A percentile compares a stretch with the other conserved stretches of the same genome.
Evolutionary conservation across 2,888 invertebrate species (phyloP).

Genomic region (Drymonia ruficornis): DNA sequence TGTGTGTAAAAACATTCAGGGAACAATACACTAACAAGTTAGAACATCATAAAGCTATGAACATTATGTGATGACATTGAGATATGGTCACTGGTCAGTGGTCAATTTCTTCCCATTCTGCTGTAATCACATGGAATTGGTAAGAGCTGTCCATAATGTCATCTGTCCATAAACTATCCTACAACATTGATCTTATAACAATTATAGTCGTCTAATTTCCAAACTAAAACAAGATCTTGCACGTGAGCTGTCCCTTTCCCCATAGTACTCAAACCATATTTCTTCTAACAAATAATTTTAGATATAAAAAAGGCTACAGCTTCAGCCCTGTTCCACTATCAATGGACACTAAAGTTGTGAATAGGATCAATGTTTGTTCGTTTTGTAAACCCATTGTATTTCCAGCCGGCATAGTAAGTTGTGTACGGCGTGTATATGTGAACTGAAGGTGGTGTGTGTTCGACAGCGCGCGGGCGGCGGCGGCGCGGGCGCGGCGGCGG

Average conservation of each 20-base stretch:
- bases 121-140: background rate
- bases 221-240: background rate
- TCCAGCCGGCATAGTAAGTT: constrained; percentile 1
- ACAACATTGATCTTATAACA: background rate
- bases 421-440: constrained; percentile 8
- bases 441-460: constrained; percentile 28
- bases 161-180: background rate
- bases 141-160: background rate
- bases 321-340: too few relatives aligned
- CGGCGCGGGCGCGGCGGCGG: constrained; percentile 24
- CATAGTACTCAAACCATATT: too few relatives aligned
- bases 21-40: background rate
- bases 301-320: too few relatives aligned
- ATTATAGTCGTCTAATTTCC: background rate
- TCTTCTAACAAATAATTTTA: too few relatives aligned
- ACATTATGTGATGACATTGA: background rate
- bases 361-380: background rate
- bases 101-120: constrained; percentile 1
- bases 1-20: too few relatives aligned
- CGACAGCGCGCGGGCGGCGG: constrained; percentile 35
- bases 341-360: too few relatives aligned
- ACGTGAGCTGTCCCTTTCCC: too few relatives aligned
- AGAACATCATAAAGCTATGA: too few relatives aligned
- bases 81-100: too few relatives aligned
- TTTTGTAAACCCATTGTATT: background rate